Percentiles rank a stretch among this genome's conserved stretches.
phyloP scores from a whole-genome alignment of 2,888 invertebrate species.

The Leucophenga maculata region DNA sequence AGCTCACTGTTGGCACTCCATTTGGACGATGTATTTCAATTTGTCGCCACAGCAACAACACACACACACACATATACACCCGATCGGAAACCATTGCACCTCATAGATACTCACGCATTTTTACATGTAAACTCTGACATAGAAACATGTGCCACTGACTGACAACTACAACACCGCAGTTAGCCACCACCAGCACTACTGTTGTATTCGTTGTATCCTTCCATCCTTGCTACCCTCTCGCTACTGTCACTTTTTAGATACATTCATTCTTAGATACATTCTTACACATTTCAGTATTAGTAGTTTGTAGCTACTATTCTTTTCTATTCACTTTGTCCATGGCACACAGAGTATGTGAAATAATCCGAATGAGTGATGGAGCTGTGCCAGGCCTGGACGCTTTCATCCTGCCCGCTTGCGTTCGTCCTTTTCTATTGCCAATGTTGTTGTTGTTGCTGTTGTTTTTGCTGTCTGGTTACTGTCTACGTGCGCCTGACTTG shows the following conservation, averaged over 20 bases:
- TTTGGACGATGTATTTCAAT: conserved; percentile 28
- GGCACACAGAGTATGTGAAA: too few species aligned
- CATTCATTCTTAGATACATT: background rate
- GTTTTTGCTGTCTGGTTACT: conserved; percentile 61
- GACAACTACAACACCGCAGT: conserved; percentile 40
- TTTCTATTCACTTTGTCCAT: too few species aligned
- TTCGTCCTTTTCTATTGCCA: background rate
- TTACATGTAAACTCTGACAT: background rate
- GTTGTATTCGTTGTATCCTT: background rate
- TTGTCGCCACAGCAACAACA: conserved; percentile 30
- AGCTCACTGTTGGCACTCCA: background rate
- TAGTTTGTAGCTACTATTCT: too few species aligned
- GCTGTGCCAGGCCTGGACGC: conserved; percentile 44
- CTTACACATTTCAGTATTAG: background rate
- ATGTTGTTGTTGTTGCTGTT: background rate
- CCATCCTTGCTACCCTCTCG: background rate
- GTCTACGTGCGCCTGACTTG: conserved; percentile 65
- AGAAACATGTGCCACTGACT: conserved; percentile 43
- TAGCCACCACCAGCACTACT: conserved; percentile 8
- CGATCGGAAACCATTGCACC: conserved; percentile 26
- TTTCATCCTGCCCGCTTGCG: background rate
- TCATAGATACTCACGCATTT: conserved; percentile 3
- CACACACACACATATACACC: conserved; percentile 15
- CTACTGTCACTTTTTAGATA: background rate
- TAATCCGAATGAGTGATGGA: conserved; percentile 57